A percentile compares a stretch with the other conserved stretches of the same genome.
Conservation (phyloP, 1,140 invertebrate species). For the Zaprionus taronus region DNA sequence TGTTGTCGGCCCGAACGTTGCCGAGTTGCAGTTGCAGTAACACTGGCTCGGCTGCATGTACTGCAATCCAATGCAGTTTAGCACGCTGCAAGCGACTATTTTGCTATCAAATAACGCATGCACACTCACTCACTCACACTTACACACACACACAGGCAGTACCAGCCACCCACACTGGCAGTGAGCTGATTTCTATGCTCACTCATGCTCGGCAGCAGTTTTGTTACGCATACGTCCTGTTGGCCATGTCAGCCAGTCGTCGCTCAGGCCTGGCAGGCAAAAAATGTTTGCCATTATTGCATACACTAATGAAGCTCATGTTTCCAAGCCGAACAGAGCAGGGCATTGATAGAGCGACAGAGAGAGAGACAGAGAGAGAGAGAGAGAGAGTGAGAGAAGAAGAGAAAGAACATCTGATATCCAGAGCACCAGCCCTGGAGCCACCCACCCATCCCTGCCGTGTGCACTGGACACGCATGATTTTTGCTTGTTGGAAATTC, state of each 20-base stretch:
- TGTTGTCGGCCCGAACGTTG: constrained; percentile 13
- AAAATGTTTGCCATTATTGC: constrained; percentile 83
- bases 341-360: constrained; percentile 15
- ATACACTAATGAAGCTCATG: constrained; percentile 83
- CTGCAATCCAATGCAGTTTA: constrained; percentile 57
- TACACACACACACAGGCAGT: constrained; percentile 14
- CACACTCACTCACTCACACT: neutral
- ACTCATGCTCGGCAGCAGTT: constrained; percentile 28
- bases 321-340: constrained; percentile 47
- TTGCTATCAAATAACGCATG: constrained; percentile 73
- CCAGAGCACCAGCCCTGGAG: constrained; percentile 40
- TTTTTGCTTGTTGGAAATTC: constrained; percentile 82
- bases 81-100: constrained; percentile 52
- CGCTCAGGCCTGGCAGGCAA: constrained; percentile 73
- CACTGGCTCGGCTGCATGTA: constrained; percentile 27
- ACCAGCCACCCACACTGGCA: neutral
- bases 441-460: constrained; percentile 21
- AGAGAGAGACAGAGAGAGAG: constrained; percentile 33
- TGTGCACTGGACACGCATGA: constrained; percentile 71
- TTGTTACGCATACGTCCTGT: constrained; percentile 66
- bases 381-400: constrained; percentile 36
- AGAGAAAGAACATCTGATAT: constrained; percentile 24
- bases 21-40: constrained; percentile 6
- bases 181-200: constrained; percentile 26
- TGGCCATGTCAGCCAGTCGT: constrained; percentile 53